Percentiles rank a stretch among this genome's conserved stretches.
Conservation (phyloP, 2,797 vertebrate genomes). For the Amniataba percoides region DNA sequence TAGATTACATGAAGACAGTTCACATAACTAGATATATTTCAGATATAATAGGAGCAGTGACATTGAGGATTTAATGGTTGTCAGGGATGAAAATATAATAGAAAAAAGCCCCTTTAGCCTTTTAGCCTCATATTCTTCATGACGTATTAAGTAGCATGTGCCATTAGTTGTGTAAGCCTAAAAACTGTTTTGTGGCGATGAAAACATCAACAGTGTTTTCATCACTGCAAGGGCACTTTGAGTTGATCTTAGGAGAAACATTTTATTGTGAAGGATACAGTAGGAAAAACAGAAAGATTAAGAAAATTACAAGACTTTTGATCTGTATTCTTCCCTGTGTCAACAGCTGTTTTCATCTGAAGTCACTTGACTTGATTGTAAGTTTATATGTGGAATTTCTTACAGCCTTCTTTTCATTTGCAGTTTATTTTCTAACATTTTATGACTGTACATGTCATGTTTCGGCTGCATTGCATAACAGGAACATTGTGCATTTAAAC, state of each 20-base stretch:
- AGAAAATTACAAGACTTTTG: not conserved
- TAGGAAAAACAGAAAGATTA: conserved; percentile 6
- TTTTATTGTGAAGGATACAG: not conserved
- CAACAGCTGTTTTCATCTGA: not conserved
- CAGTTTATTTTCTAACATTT: not conserved
- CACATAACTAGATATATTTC: not conserved
- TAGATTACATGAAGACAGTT: not conserved
- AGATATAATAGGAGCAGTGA: not conserved
- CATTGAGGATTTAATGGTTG: too few relatives aligned
- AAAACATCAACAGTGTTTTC: not conserved
- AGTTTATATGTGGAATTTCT: too few relatives aligned
- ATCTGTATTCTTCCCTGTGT: not conserved
- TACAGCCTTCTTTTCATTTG: not conserved
- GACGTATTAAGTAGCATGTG: not conserved
- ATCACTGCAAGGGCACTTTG: not conserved
- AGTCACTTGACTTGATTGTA: not conserved
- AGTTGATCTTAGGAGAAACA: not conserved
- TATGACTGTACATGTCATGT: not conserved
- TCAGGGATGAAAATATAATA: not conserved
- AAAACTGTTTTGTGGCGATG: not conserved
- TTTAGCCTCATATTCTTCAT: not conserved
- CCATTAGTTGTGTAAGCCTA: not conserved
- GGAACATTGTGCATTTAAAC: not conserved
- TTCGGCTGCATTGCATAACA: not conserved
- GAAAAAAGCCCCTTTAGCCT: not conserved